Evolutionary conservation across 2,113 vertebrate genomes (phyloP), one percentile per base, ranked within the genome.

Genomic region (Natator depressus): DNA sequence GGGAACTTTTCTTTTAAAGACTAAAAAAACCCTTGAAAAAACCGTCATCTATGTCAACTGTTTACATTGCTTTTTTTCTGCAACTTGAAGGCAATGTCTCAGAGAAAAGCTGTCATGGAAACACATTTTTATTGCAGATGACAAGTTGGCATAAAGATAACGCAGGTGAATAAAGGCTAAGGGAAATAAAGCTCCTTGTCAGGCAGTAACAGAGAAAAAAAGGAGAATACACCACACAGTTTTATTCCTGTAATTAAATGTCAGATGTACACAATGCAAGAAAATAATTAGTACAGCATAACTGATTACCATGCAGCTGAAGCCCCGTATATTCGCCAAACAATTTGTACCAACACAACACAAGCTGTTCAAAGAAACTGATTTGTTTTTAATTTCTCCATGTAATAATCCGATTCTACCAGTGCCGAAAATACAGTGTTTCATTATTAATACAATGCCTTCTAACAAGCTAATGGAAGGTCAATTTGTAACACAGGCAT

Each of bases 291-390:
- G 97, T 97, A 96, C 90, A 97, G 95, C 95, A 97, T 97, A 98
- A 98, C 96, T 94, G 92, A 94, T 98, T 97, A 97, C 96, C 78
- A 97, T 98, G 98, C 97, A 97, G 97, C 98, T 95, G 95, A 97
- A 98, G 97, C 89, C 95, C 96, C 96, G 96, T 89, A 97, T 98
- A 97, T 95, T 96, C 95, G 98, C 97, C 97, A 98, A 98, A 98
- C 97, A 98, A 98, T 97, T 98, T 98, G 97, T 97, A 97, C 96
- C 96, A 96, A 96, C 97, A 98, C 97, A 98, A 97, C 96, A 94
- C 98, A 98, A 98, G 98, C 98, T 98, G 98, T 98, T 98, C 96
- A 97, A 98, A 98, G 98, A 98, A 98, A 98, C 83, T 98, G 98
- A 98, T 97, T 98, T 98, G 98, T 98, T 98, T 98, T 49, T 55